Percentiles rank a stretch among this genome's conserved stretches.
Conservation (phyloP, 2,888 invertebrate species). For the Ormyrus nitidulus region DNA sequence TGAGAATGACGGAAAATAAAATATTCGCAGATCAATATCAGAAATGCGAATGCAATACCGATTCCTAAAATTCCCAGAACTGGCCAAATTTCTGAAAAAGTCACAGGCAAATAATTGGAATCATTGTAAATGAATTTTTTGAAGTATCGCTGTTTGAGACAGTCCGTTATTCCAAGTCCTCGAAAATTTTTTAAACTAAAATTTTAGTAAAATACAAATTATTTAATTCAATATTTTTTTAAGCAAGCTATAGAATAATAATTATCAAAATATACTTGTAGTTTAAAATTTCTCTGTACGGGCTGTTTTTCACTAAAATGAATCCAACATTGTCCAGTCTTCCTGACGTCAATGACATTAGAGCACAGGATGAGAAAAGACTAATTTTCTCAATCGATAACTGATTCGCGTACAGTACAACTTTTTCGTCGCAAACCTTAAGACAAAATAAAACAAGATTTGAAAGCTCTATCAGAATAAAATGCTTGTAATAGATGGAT, state of each 20-base stretch:
- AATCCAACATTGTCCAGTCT: constrained; percentile 51
- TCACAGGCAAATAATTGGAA: constrained; percentile 36
- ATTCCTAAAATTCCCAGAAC: constrained; percentile 37
- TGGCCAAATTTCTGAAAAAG: constrained; percentile 30
- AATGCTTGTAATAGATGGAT: not conserved
- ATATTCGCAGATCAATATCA: constrained; percentile 32
- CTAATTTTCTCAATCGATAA: constrained; percentile 45
- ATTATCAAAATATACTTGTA: constrained; percentile 48
- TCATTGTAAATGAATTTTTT: constrained; percentile 25
- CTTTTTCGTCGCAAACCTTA: constrained; percentile 52
- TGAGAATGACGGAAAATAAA: not conserved
- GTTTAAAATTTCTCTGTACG: constrained; percentile 55
- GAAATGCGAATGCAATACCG: constrained; percentile 14
- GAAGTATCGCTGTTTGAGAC: constrained; percentile 31
- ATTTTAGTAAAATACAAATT: not conserved
- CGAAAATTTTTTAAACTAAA: constrained; percentile 47
- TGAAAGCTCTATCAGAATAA: not conserved
- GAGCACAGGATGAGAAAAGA: constrained; percentile 47
- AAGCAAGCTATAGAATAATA: not conserved
- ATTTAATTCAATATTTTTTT: not conserved
- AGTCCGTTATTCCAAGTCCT: constrained; percentile 36
- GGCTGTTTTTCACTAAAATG: constrained; percentile 49
- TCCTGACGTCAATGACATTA: constrained; percentile 47
- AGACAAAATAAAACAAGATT: not conserved
- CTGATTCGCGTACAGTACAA: constrained; percentile 45